Conservation (phyloP, 2,797 vertebrate genomes). For the Enteromius argenteus region DNA sequence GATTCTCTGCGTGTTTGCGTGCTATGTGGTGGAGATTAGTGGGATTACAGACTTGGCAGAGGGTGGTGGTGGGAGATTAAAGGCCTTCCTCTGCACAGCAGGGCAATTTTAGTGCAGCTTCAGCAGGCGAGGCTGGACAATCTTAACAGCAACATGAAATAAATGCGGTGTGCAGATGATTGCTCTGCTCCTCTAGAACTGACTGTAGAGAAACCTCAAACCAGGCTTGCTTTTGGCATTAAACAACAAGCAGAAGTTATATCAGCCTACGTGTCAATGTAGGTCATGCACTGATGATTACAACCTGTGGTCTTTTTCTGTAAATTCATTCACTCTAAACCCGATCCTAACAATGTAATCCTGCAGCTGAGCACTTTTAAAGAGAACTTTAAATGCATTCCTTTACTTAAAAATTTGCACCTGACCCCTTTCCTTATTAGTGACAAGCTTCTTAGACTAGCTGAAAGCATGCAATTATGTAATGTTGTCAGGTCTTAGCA, state of each 20-base stretch:
- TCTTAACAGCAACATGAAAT: slow-evolving; percentile 21
- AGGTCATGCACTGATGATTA: neutral
- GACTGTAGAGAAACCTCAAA: neutral
- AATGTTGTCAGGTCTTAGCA: slow-evolving; percentile 12
- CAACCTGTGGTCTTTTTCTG: neutral
- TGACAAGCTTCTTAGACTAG: slow-evolving; percentile 33
- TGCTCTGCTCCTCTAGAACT: neutral
- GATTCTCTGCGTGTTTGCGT: slow-evolving; percentile 54
- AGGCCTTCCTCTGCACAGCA: slow-evolving; percentile 79
- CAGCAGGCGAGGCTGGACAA: slow-evolving; percentile 13
- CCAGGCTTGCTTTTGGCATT: neutral
- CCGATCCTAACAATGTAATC: neutral
- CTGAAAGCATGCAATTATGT: slow-evolving; percentile 16
- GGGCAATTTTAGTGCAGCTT: slow-evolving; percentile 81
- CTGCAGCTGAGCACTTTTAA: slow-evolving; percentile 36
- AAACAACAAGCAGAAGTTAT: slow-evolving; percentile 16
- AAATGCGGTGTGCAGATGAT: slow-evolving; percentile 36
- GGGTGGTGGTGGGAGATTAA: slow-evolving; percentile 71
- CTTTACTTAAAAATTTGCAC: slow-evolving; percentile 33
- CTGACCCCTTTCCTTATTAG: slow-evolving; percentile 32
- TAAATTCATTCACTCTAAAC: neutral
- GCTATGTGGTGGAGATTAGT: slow-evolving; percentile 63
- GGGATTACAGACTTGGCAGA: slow-evolving; percentile 69
- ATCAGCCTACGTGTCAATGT: neutral
- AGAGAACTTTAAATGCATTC: slow-evolving; percentile 21